Conservation (phyloP, 1,140 invertebrate genomes). For the Anastrepha ludens region DNA sequence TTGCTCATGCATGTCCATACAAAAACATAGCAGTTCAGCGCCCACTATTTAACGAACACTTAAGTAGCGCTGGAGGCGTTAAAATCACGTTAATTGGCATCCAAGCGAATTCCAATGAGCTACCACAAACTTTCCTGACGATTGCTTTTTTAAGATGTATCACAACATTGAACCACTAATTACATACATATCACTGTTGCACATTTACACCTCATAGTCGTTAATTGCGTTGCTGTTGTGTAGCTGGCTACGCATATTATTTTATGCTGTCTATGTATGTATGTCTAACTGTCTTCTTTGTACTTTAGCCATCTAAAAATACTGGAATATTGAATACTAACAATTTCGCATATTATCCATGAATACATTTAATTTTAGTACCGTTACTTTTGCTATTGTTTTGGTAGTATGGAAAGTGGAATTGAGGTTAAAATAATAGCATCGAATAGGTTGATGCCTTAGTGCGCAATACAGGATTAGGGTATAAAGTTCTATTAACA, state of each 20-base stretch:
- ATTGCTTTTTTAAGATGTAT: neutral
- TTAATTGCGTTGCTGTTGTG: slow-evolving; percentile 21
- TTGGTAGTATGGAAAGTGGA: neutral
- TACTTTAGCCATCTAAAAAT: neutral
- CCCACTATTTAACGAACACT: neutral
- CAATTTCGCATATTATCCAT: neutral
- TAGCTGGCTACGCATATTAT: neutral
- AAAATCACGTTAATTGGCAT: neutral
- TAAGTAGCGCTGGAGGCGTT: neutral
- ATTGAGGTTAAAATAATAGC: neutral
- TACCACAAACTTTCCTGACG: neutral
- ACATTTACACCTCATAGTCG: slow-evolving; percentile 42
- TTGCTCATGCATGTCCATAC: neutral
- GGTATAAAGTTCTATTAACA: neutral
- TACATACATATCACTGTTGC: neutral
- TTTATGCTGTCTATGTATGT: neutral
- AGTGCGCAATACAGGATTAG: neutral
- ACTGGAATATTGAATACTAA: neutral
- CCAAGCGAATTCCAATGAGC: neutral
- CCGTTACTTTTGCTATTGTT: neutral
- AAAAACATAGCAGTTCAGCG: neutral
- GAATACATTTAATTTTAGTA: too few species aligned
- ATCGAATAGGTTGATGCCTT: neutral
- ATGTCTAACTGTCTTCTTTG: neutral
- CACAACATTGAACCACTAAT: neutral